These are phyloP conservation scores for Araneus ventricosus DNA, from an alignment of 1,140 invertebrate genomes.

Conservation along the genomic window DNA sequence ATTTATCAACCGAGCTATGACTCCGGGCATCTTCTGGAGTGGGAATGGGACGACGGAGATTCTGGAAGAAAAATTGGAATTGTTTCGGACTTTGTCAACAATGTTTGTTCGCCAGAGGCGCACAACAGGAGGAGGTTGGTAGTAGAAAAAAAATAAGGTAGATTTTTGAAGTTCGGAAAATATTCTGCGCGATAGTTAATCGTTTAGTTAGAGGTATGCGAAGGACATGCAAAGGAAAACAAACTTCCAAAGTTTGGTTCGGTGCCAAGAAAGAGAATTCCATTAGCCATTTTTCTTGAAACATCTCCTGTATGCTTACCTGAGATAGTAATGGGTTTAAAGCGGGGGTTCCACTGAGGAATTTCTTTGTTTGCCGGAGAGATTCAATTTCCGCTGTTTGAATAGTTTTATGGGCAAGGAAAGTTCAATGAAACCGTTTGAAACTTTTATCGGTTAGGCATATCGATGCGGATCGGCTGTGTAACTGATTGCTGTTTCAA, in stretches of 20 bases:
- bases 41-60: background rate
- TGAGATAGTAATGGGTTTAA: constrained; percentile 1
- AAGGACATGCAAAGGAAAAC: background rate
- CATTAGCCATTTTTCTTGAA: constrained; percentile 10
- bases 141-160: background rate
- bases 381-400: background rate
- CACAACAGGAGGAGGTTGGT: background rate
- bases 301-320: background rate
- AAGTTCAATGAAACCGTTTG: too few species aligned
- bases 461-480: too few species aligned
- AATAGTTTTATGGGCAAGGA: too few species aligned
- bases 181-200: constrained; percentile 2
- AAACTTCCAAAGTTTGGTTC: background rate
- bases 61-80: background rate
- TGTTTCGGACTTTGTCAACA: constrained; percentile 11
- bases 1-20: constrained; percentile 1
- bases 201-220: background rate
- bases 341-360: background rate
- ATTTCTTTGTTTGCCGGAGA: background rate
- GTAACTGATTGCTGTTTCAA: too few species aligned
- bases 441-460: too few species aligned
- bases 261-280: background rate
- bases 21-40: background rate
- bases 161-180: background rate
- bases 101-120: background rate